These are phyloP conservation scores for Phalacrocorax brasilianus DNA, from an alignment of 2,113 vertebrate species.

Conservation along the genomic window DNA sequence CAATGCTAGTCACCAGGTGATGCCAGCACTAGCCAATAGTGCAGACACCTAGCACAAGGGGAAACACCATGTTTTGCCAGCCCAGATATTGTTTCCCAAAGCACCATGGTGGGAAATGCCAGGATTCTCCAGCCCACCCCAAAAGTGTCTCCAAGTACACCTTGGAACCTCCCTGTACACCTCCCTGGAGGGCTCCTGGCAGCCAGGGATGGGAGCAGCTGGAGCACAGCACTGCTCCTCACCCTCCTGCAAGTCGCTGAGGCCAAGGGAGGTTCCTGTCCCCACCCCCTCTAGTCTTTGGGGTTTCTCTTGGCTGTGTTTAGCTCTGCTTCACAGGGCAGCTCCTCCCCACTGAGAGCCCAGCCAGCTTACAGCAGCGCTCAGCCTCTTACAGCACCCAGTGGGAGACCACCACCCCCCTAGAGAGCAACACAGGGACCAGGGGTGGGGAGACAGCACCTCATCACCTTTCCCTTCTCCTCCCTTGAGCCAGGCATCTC, in stretches of 20 bases:
- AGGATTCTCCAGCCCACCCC: background rate
- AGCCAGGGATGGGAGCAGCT: background rate
- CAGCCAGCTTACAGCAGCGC: background rate
- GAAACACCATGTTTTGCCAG: background rate
- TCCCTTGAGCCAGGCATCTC: background rate
- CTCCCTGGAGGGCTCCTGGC: background rate
- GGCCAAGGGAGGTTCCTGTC: background rate
- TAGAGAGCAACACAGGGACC: background rate
- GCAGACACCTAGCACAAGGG: background rate
- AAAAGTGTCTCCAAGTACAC: background rate
- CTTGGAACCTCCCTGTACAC: background rate
- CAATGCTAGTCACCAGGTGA: background rate
- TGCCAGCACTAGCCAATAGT: background rate
- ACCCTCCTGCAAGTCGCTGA: background rate
- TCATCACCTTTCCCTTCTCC: background rate
- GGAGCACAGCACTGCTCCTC: background rate
- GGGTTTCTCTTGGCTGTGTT: background rate
- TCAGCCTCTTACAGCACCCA: background rate
- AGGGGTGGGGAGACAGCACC: background rate
- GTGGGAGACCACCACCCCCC: fast-evolving
- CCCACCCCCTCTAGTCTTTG: no score
- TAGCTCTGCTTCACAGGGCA: background rate
- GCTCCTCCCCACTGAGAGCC: background rate
- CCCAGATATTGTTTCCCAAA: background rate
- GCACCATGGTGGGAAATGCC: fast-evolving